Base-by-base conservation (phyloP, 2,888 invertebrate species). In the Cetonia aurata region DNA sequence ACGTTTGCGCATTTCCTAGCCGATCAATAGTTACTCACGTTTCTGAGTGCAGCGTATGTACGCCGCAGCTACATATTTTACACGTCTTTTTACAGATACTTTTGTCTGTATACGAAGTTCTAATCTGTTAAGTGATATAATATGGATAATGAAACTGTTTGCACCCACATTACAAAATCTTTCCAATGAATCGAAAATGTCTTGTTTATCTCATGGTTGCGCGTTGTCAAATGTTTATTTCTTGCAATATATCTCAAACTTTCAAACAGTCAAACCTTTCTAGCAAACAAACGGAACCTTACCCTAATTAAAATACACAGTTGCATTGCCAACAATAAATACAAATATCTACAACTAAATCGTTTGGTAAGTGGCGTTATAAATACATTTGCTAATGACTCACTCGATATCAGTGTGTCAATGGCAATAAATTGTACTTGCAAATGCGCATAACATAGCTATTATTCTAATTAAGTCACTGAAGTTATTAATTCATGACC, bases 1-100 rank as follows among this genome's bases (percentile, higher is more conserved):
- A 65, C 50, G 62, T 65, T 65, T 65, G 62, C 62, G 62, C 62
- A 65, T 65, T 65, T 65, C 41, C 37, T 33, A 19, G 50, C 15
- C 50, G 62, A 65, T 65, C 62, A 65, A 65, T 65, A 65, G 50
- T 65, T 50, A 50, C 50, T 65, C 62, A 52, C 62, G 62, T 19
- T 65, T 13, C 62, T 19, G 62, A 65, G 48, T 65, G 62, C 62
- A 65, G 33, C 37, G 50, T 52, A 50, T 65, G 62, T 65, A 15
- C 17, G 62, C 19, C 17, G 25, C 3, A 15, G 42, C 37, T 15
- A 60, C 46, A 60, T 46, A 50, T 37, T 52, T 52, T 65, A 19
- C 52, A 65, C 50, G 37, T 65, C 50, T 50, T 41, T 37, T 65
- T 25, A 4, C 4, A 25, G 10, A 15, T 33, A 15, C 17, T 50